Base-by-base conservation (phyloP, 2,797 vertebrate genomes). In the Urosaurus nigricauda region DNA sequence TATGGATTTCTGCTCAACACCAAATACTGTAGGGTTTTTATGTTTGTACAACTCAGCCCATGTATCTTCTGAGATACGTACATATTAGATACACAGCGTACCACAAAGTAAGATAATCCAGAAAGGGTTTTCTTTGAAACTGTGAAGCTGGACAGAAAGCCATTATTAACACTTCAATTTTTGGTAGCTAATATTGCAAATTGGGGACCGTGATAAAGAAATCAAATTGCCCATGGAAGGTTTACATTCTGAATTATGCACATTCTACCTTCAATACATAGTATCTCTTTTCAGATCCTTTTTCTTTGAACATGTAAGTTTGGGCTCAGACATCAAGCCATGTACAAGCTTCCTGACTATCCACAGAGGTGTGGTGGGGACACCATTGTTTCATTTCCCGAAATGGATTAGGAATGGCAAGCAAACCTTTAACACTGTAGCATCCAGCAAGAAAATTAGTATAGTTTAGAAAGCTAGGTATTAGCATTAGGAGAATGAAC, bases 391-490 rank as follows among this genome's bases (percentile, higher is more conserved):
- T 37, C 6, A 81, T 77, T 70, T 75, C 19, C n/a, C 32, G 71
- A 29, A 14, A 32, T 78, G 81, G 26, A 37, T n/a, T 29, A 29
- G 78, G 32, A 53, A 77, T 75, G 47, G 43, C 17, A 40, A 29
- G 13, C 47, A 40, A 16, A 32, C 4, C 21, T 77, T 51, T 7
- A 88, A 77, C 73, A 92, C 35, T 14, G 14, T 0, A n/a, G 70
- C 6, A 68, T 84, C 17, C 43, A 1, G 17, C 0, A 0, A 37
- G 0, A 0, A 37, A 8, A 86, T 85, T 11, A 21, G 14, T 29
- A 58, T 58, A 26, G 26, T 40, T 63, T 37, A 77, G 19, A 89
- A 85, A 19, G 29, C 35, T 16, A 29, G 78, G 26, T 37, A 40
- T 0, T 2, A 40, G 19, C 32, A 51, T 77, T 68, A 24, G n/a